Conservation (phyloP, 2,113 vertebrate species). For the Triplophysa dalaica region DNA sequence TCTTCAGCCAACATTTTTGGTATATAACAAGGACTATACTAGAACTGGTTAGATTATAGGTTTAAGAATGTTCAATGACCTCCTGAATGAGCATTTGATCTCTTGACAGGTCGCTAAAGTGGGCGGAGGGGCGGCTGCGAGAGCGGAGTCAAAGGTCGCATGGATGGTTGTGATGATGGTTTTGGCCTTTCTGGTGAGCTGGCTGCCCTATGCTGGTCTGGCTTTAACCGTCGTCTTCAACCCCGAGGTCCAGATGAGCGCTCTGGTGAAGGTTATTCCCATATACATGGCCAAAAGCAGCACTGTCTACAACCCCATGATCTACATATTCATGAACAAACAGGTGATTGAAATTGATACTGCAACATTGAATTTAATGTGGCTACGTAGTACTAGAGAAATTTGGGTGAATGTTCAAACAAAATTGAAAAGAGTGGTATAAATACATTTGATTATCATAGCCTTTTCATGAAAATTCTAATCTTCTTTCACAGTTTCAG, state of each 20-base stretch:
- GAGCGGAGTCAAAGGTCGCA: conserved; percentile 61
- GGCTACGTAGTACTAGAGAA: too few relatives aligned
- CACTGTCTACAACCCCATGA: conserved; percentile 68
- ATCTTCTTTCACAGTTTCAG: conserved; percentile 54
- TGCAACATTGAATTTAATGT: neutral
- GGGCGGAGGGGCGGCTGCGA: conserved; percentile 64
- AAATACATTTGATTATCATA: too few relatives aligned
- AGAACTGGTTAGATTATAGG: too few relatives aligned
- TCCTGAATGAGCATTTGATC: neutral
- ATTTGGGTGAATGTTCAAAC: too few relatives aligned
- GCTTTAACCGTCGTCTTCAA: conserved; percentile 61
- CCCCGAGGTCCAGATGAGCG: conserved; percentile 61
- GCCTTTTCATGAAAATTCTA: neutral
- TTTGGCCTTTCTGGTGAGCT: conserved; percentile 68
- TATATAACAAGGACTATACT: too few relatives aligned
- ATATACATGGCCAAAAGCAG: conserved; percentile 74
- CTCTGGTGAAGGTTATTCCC: conserved; percentile 61
- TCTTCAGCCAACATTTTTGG: too few relatives aligned
- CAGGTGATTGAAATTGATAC: conserved; percentile 57
- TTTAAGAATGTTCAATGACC: neutral
- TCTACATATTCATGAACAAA: conserved; percentile 74
- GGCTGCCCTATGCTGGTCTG: conserved; percentile 68
- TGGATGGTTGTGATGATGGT: conserved; percentile 69
- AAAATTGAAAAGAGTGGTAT: too few relatives aligned
- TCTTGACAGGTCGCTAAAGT: conserved; percentile 64